These are phyloP conservation scores for Collichthys lucidus DNA, from an alignment of 2,113 vertebrate species.

Conservation along the genomic window DNA sequence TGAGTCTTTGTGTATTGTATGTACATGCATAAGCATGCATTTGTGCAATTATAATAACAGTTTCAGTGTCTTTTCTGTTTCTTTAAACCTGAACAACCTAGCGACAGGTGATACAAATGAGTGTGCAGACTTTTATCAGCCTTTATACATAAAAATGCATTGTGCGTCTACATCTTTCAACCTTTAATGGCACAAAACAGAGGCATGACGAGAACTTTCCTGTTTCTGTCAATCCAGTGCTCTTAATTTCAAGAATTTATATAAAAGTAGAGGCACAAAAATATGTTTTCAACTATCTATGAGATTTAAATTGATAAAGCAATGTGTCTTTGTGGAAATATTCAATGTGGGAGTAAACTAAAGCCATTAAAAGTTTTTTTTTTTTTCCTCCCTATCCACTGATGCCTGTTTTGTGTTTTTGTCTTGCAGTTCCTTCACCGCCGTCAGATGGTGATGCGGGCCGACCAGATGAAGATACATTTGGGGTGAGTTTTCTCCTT, in stretches of 20 bases:
- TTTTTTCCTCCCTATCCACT: not conserved
- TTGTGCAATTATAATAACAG: slow-evolving; percentile 12
- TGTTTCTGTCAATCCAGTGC: not conserved
- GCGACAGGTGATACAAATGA: slow-evolving; percentile 24
- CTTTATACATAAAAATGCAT: not conserved
- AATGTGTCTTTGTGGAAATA: slow-evolving; percentile 8
- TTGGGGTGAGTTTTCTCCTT: slow-evolving; percentile 89
- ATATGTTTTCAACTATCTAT: slow-evolving; percentile 7
- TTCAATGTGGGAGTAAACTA: slow-evolving; percentile 25
- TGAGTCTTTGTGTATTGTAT: slow-evolving; percentile 5
- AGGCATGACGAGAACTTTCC: not conserved
- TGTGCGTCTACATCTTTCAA: slow-evolving; percentile 25
- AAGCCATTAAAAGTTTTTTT: slow-evolving; percentile 9
- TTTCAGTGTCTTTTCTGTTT: not conserved
- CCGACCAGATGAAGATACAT: slow-evolving; percentile 94
- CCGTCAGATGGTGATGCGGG: slow-evolving; percentile 86
- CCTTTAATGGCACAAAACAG: not conserved
- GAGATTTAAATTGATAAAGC: slow-evolving; percentile 7
- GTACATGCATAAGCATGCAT: slow-evolving; percentile 20
- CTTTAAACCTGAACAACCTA: slow-evolving; percentile 2
- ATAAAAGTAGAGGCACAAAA: not conserved
- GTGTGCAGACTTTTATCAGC: slow-evolving; percentile 9
- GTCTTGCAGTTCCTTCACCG: slow-evolving; percentile 57
- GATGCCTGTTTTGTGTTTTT: slow-evolving; percentile 40
- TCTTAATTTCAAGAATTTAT: slow-evolving; percentile 6